phyloP scores from a whole-genome alignment of 2,888 invertebrate genomes.

The Dasysyrphus albostriatus region DNA sequence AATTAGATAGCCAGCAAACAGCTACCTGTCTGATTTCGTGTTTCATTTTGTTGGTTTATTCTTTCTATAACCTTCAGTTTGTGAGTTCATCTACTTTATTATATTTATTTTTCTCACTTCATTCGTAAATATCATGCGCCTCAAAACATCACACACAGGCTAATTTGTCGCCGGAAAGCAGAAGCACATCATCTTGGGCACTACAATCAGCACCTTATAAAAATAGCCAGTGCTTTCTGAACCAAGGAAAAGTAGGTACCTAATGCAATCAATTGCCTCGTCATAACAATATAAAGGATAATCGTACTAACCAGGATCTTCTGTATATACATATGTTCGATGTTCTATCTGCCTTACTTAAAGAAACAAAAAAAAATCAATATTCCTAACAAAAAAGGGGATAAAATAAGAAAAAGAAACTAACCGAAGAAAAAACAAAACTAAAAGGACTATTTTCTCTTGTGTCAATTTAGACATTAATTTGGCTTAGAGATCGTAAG shows the following conservation, averaged over 20 bases:
- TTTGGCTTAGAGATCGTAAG: conserved; percentile 64
- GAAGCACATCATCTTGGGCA: conserved; percentile 44
- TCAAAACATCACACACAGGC: conserved; percentile 47
- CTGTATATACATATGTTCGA: not conserved
- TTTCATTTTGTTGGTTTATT: not conserved
- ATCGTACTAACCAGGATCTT: conserved; percentile 33
- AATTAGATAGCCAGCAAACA: conserved; percentile 65
- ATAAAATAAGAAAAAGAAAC: conserved; percentile 7
- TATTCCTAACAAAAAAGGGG: conserved; percentile 20
- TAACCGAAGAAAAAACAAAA: not conserved
- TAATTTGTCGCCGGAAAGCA: conserved; percentile 56
- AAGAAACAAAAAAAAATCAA: conserved; percentile 59
- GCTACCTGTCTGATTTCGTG: conserved; percentile 3
- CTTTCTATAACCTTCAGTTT: not conserved
- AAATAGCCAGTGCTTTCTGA: conserved; percentile 26
- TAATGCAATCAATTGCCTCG: conserved; percentile 62
- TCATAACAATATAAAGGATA: conserved; percentile 64
- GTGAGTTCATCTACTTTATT: not conserved
- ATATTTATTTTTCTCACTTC: conserved; percentile 6
- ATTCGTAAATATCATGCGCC: not conserved
- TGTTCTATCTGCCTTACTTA: not conserved
- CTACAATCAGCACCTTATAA: conserved; percentile 37
- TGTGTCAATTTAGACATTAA: conserved; percentile 65
- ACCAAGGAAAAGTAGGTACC: conserved; percentile 2
- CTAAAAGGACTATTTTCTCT: conserved; percentile 39